Percentiles rank a stretch among this genome's conserved stretches.
phyloP scores from a whole-genome alignment of 2,888 invertebrate species.

The Aelia acuminata region DNA sequence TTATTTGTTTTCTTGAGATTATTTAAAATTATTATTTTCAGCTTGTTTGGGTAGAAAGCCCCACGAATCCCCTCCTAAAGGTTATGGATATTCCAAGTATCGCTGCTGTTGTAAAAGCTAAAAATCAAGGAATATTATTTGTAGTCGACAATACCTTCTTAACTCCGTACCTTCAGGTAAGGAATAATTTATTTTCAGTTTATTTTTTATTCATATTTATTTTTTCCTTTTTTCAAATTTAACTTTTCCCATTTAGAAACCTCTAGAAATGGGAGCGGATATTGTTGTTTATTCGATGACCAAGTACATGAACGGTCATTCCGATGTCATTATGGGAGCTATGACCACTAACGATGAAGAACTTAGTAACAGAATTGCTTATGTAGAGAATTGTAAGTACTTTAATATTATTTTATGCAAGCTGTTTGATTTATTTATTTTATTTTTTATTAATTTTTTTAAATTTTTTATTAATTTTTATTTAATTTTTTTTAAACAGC shows the following conservation, averaged over 20 bases:
- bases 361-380: constrained; percentile 80
- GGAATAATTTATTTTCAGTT: neutral
- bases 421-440: neutral
- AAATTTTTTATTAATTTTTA: neutral
- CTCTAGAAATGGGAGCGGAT: constrained; percentile 92
- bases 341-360: constrained; percentile 81
- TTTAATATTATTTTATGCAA: neutral
- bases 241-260: constrained; percentile 75
- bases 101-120: constrained; percentile 74
- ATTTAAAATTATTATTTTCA: constrained; percentile 69
- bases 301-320: constrained; percentile 99
- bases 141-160: constrained; percentile 96
- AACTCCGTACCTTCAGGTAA: constrained; percentile 85
- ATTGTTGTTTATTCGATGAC: constrained; percentile 92
- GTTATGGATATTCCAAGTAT: constrained; percentile 88
- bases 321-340: constrained; percentile 97
- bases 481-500: constrained; percentile 72
- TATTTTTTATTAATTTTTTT: too few relatives aligned
- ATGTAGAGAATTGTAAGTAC: constrained; percentile 87
- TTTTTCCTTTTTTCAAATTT: neutral
- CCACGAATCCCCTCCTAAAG: constrained; percentile 93
- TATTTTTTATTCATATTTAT: neutral
- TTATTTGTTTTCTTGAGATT: neutral
- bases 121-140: constrained; percentile 74
- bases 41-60: constrained; percentile 95